Base-by-base conservation (phyloP, 2,888 invertebrate genomes). In the Heteromyza rotundicornis region DNA sequence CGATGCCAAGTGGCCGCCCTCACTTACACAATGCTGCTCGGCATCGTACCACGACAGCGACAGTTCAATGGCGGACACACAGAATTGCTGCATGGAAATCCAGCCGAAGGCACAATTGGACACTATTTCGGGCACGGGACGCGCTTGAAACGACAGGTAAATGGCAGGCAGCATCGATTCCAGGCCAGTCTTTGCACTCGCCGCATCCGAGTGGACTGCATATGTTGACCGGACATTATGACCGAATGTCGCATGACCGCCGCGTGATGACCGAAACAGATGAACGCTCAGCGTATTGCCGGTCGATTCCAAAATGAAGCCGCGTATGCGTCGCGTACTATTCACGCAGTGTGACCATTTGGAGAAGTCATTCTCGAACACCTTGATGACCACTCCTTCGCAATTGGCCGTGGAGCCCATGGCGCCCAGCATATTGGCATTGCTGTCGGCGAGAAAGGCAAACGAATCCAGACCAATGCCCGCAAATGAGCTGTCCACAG, bases 71-170 rank as follows among this genome's bases (percentile, higher is more conserved):
- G 88, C 87, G 59, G 87, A 81, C 71, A 91, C 85, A 76, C 91
- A 91, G 78, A 89, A 89, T 69, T 89, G 88, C 53, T 87, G 86
- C 63, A 89, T 84, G 2, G 87, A 83, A 62, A 90, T 87, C 90
- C 90, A 91, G 0, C 90, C 90, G 69, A 89, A 91, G 51, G 88
- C 89, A 79, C 91, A 91, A 67, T 86, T 86, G 1, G 88, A 87
- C 22, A 89, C 87, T 1, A 90, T 80, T 22, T 87, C 87, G 3
- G 86, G 85, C 2, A 89, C 81, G 1, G 88, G 85, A 69, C 88
- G 87, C 53, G 89, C 89, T 79, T 86, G 86, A 84, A 89, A 90
- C 80, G 86, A 86, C 62, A 89, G 85, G 68, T 86, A 86, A 69
- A 89, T 70, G 82, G 86, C 86, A 82, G 87, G 86, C 2, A 85